Percentiles rank a stretch among this genome's conserved stretches.
phyloP scores from a whole-genome alignment of 2,888 invertebrate species.

The Lobophora halterata region DNA sequence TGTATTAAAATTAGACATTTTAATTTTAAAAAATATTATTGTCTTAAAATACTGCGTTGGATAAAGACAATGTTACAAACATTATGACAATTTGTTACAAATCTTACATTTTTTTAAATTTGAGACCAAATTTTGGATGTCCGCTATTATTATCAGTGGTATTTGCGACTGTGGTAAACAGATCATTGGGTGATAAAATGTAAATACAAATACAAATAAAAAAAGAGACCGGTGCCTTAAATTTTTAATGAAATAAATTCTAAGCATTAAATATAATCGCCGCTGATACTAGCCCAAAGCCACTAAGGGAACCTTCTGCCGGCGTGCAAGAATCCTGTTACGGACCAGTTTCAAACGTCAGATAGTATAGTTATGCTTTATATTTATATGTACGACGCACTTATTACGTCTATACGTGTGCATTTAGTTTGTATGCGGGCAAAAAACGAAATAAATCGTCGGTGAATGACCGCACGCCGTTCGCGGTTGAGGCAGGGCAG shows the following conservation, averaged over 20 bases:
- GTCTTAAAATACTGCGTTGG: no score
- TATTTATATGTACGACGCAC: conserved; percentile 54
- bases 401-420: conserved; percentile 52
- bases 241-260: conserved; percentile 39
- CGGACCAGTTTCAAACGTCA: conserved; percentile 63
- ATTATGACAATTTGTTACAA: no score
- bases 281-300: conserved; percentile 44
- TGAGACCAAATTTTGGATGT: no score
- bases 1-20: no score
- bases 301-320: conserved; percentile 42
- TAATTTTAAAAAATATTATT: no score
- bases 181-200: no score
- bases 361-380: conserved; percentile 62
- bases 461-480: conserved; percentile 65
- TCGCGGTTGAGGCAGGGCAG: conserved; percentile 69
- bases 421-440: conserved; percentile 71
- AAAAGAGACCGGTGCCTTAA: conserved; percentile 25
- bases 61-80: no score
- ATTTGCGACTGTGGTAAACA: no score
- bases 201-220: no score
- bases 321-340: conserved; percentile 53
- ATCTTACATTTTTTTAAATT: no score
- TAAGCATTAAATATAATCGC: conserved; percentile 39
- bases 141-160: no score
- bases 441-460: conserved; percentile 73